Evolutionary conservation across 2,113 vertebrate genomes (phyloP).

Genomic region (Dolichallabes microphthalmus): DNA sequence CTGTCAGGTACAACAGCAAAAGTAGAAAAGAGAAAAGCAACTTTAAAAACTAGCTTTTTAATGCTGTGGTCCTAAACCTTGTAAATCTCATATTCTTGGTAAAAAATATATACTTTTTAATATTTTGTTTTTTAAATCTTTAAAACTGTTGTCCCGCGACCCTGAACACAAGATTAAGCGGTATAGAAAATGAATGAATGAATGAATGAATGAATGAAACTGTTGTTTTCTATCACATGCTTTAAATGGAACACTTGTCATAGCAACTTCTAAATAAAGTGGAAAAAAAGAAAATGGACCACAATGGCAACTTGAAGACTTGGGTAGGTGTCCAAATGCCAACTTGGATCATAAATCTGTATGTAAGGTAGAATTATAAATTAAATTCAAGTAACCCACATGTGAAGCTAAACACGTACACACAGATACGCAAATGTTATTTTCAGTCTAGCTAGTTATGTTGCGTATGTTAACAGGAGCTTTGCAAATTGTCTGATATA

Average conservation of each 20-base stretch:
- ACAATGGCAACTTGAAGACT: not conserved
- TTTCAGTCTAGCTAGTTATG: not conserved
- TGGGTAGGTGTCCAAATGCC: not conserved
- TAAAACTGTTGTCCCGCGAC: no score
- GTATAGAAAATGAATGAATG: no score
- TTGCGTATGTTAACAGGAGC: not conserved
- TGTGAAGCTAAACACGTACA: not conserved
- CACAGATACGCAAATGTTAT: not conserved
- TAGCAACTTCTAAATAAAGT: not conserved
- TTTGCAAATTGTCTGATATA: not conserved
- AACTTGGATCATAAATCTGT: not conserved
- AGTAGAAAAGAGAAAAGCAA: not conserved
- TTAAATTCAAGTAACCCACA: not conserved
- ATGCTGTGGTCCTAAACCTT: not conserved
- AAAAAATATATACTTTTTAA: no score
- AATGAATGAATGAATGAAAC: no score
- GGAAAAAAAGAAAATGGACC: not conserved
- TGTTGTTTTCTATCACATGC: not conserved
- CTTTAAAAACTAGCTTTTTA: not conserved
- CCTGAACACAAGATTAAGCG: no score
- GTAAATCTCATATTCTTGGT: not conserved
- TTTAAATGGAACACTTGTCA: not conserved
- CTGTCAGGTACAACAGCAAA: not conserved
- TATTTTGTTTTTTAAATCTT: no score
- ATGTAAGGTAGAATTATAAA: not conserved